Conservation (phyloP, 2,888 invertebrate genomes). For the Candidula unifasciata region DNA sequence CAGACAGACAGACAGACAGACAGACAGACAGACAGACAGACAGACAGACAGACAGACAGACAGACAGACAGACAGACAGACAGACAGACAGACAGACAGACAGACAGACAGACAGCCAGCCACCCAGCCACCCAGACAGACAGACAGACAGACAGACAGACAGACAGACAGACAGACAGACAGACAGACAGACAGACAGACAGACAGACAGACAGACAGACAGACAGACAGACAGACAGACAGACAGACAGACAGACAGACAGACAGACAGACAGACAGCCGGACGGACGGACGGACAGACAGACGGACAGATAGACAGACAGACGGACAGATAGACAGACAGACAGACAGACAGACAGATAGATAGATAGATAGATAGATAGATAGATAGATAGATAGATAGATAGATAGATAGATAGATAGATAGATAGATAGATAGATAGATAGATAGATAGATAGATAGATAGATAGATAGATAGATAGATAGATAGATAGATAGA, state of each 20-base stretch:
- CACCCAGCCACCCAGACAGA: background rate
- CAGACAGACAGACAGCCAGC: slow-evolving; percentile 36
- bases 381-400: slow-evolving; percentile 34
- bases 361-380: slow-evolving; percentile 22
- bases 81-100: slow-evolving; percentile 38
- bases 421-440: background rate
- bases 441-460: slow-evolving; percentile 22
- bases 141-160: slow-evolving; percentile 18
- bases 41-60: slow-evolving; percentile 31
- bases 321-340: slow-evolving; percentile 30
- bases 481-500: slow-evolving; percentile 40
- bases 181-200: slow-evolving; percentile 42
- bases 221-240: slow-evolving; percentile 39
- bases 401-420: slow-evolving; percentile 31
- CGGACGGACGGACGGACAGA: background rate
- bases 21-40: slow-evolving; percentile 41
- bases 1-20: slow-evolving; percentile 32
- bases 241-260: slow-evolving; percentile 21
- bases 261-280: slow-evolving; percentile 21
- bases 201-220: slow-evolving; percentile 24
- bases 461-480: slow-evolving; percentile 32
- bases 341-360: slow-evolving; percentile 22
- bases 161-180: slow-evolving; percentile 38
- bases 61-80: slow-evolving; percentile 34
- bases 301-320: slow-evolving; percentile 23